These are phyloP conservation scores for Zaprionus camerounensis DNA, from an alignment of 1,140 invertebrate genomes.

Conservation along the genomic window DNA sequence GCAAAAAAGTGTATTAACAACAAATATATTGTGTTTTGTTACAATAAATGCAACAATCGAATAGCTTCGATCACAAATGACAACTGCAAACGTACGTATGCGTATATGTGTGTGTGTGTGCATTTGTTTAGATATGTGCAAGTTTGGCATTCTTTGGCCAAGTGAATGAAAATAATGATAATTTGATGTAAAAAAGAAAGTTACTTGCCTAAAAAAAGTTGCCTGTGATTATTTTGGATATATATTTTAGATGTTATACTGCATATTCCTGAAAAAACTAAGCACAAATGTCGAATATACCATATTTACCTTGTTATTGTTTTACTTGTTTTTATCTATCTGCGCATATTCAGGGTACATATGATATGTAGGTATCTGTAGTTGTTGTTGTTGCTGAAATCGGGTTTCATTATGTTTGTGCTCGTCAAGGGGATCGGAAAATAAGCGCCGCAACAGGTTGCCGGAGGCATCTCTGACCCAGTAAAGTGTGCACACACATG, in stretches of 20 bases:
- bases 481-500: slow-evolving; percentile 3
- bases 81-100: not conserved
- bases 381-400: not conserved
- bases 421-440: not conserved
- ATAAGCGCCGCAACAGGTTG: slow-evolving; percentile 1
- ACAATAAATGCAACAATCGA: not conserved
- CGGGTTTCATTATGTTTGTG: not conserved
- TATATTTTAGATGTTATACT: not conserved
- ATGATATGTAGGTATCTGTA: not conserved
- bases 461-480: not conserved
- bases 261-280: not conserved
- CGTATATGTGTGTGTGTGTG: slow-evolving; percentile 15
- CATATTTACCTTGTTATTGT: not conserved
- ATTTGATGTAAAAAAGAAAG: slow-evolving; percentile 51
- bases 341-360: not conserved
- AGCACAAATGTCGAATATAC: not conserved
- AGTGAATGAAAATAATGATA: slow-evolving; percentile 33
- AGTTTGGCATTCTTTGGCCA: not conserved
- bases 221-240: not conserved
- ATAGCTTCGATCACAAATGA: slow-evolving; percentile 9
- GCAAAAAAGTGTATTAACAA: slow-evolving; percentile 15
- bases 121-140: not conserved
- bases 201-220: slow-evolving; percentile 10
- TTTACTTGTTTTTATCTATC: not conserved
- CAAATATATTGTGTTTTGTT: slow-evolving; percentile 4